A percentile compares a stretch with the other conserved stretches of the same genome.
These are phyloP conservation scores for Xiphophorus maculatus DNA, from an alignment of 2,113 vertebrate species.

Conservation along the genomic window DNA sequence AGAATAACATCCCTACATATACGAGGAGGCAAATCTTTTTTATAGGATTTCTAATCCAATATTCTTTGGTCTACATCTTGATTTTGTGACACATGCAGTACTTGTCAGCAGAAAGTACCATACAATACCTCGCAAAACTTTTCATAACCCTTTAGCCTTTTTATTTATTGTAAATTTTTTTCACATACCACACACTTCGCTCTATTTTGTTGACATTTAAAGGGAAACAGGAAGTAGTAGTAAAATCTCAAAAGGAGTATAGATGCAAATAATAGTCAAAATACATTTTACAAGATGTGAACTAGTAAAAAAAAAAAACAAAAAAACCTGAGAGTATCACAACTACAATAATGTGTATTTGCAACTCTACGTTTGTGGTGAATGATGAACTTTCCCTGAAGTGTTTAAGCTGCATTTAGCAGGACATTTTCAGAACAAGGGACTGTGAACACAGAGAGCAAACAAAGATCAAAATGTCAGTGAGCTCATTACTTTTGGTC, in stretches of 20 bases:
- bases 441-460: neutral
- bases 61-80: no score
- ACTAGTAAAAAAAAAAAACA: neutral
- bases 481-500: slow-evolving; percentile 65
- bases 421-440: neutral
- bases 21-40: neutral
- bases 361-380: neutral
- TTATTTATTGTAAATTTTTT: no score
- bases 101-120: no score
- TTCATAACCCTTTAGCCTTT: no score
- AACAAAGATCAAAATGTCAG: slow-evolving; percentile 9
- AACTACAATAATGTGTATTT: neutral
- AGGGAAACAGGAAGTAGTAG: no score
- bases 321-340: neutral
- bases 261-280: no score
- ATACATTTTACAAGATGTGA: neutral
- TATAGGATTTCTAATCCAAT: no score
- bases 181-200: no score
- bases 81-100: no score
- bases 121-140: no score
- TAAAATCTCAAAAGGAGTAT: neutral
- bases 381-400: neutral
- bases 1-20: neutral
- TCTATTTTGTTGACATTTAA: no score
- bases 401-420: neutral